These are phyloP conservation scores for Aphelinus certus DNA, from an alignment of 1,140 invertebrate species.

Conservation along the genomic window DNA sequence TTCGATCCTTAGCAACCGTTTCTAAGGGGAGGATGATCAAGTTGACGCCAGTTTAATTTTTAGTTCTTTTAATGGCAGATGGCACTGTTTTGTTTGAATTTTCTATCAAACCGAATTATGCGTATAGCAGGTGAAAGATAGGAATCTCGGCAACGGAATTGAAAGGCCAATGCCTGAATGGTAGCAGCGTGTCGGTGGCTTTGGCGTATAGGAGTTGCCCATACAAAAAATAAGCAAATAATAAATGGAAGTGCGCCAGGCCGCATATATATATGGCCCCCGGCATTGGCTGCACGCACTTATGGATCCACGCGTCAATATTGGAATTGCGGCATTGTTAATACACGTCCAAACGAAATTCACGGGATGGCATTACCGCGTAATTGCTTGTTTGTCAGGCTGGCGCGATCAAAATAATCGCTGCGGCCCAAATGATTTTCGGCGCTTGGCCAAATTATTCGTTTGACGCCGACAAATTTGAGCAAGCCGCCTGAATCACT, in stretches of 20 bases:
- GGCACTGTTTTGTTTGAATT: too few relatives aligned
- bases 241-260: slow-evolving; percentile 13
- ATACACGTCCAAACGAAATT: slow-evolving; percentile 26
- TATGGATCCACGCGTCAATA: slow-evolving; percentile 26
- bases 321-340: slow-evolving; percentile 34
- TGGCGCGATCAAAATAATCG: slow-evolving; percentile 25
- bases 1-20: too few relatives aligned
- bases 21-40: too few relatives aligned
- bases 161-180: slow-evolving; percentile 20
- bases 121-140: too few relatives aligned
- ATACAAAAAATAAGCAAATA: slow-evolving; percentile 15
- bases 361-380: slow-evolving; percentile 25
- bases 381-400: slow-evolving; percentile 36
- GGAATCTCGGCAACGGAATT: background rate
- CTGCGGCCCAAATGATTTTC: slow-evolving; percentile 28
- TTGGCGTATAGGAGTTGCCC: too few relatives aligned
- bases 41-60: too few relatives aligned
- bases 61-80: too few relatives aligned
- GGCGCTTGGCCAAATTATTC: slow-evolving; percentile 11
- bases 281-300: background rate
- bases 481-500: slow-evolving; percentile 14
- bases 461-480: slow-evolving; percentile 1
- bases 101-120: too few relatives aligned
- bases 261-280: background rate
- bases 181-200: background rate